Percentiles rank a stretch among this genome's conserved stretches.
phyloP scores from a whole-genome alignment of 53 echinoderm and acorn worm genomes.

The Zoroaster sp. region DNA sequence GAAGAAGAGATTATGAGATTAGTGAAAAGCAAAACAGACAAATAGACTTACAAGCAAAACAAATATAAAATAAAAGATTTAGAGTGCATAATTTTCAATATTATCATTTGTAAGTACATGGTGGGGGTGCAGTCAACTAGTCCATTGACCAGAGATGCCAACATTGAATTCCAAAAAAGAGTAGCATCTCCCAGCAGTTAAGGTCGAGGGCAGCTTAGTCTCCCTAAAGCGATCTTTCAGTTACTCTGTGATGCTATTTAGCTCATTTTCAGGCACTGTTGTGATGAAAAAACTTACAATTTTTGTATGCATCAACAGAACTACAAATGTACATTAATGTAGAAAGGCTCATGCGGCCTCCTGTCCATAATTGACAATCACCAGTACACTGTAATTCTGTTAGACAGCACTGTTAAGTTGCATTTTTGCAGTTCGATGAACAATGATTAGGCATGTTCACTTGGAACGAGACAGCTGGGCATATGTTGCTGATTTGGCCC shows the following conservation, averaged over 20 bases:
- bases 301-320: neutral
- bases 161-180: neutral
- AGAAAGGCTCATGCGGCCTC: neutral
- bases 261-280: neutral
- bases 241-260: neutral
- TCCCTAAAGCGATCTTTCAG: neutral
- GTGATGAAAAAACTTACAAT: neutral
- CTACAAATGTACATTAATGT: neutral
- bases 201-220: neutral
- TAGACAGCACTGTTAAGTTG: neutral
- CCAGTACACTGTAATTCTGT: neutral
- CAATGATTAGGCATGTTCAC: neutral
- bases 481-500: conserved; percentile 27
- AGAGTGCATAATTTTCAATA: no score
- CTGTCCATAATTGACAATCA: neutral
- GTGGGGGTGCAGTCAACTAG: no score
- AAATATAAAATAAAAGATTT: no score
- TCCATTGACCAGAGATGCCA: neutral
- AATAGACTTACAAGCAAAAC: no score
- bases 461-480: conserved; percentile 9
- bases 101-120: no score
- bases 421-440: neutral
- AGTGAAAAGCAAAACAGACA: no score
- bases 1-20: no score
- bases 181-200: neutral